Base-by-base conservation (phyloP, 2,797 vertebrate species). In the Mallotus villosus region DNA sequence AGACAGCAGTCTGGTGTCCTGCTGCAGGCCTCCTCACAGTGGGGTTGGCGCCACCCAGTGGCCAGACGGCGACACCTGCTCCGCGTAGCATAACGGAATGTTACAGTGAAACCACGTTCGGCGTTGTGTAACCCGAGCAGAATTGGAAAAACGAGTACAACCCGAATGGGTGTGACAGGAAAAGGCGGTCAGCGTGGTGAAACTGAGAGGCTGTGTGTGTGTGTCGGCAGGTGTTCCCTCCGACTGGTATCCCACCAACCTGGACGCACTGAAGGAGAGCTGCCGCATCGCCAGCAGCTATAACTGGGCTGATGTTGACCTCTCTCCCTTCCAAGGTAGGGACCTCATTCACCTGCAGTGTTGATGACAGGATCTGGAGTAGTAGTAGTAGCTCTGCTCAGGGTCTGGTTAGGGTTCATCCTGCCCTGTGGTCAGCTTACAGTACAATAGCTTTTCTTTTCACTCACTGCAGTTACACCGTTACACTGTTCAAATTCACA, bases 291-390 rank as follows among this genome's bases (percentile, higher is more conserved):
- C 96, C 82, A 96, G 94, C 92, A 97, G 95, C 93, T 95, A 95
- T 89, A 97, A 97, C 91, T 97, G 96, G 96, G 94, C 95, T 70
- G 95, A 96, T 79, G 96, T 97, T 79, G 96, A 97, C 86, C 95
- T 97, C 85, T 96, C 95, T 83, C 96, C 96, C 85, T 97, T 95
- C 78, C 95, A 97, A 95, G 96, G 96, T 96, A 71, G 74, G 69
- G 49, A 27, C 32, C 3, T 32, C 51, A 53, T 14, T 1, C 12
- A 11, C 21, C 24, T 1, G 4, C 22, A 27, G 11, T 2, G 22
- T 22, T 5, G 4, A n/a, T 2, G 22, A 21, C 49, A 51, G 27
- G 27, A 27, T 27, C 12, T 41, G 8, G 7, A 41, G 12, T 12
- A 14, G 37, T 2, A 14, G 37, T 2, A 12, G 37, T 8, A 41